Percentiles rank a stretch among this genome's conserved stretches.
These are phyloP conservation scores for Palaemon carinicauda DNA, from an alignment of 1,140 invertebrate genomes.

Conservation along the genomic window DNA sequence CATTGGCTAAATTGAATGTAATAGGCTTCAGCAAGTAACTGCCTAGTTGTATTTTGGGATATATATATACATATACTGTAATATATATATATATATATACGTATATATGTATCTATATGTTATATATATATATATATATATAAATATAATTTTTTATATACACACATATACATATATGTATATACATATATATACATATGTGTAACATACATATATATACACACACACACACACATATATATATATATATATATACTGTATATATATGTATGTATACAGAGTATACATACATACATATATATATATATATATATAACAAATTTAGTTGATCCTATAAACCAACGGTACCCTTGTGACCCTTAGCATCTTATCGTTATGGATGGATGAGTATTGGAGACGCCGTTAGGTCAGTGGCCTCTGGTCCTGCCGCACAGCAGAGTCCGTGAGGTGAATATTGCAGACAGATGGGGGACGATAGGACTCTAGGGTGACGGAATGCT, in stretches of 20 bases:
- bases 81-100: neutral
- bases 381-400: too few species aligned
- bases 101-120: neutral
- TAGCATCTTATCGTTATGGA: too few species aligned
- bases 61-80: neutral
- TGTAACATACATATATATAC: neutral
- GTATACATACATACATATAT: neutral
- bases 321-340: neutral
- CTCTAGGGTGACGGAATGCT: too few species aligned
- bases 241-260: neutral
- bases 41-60: too few species aligned
- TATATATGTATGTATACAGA: neutral
- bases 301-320: neutral
- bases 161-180: neutral
- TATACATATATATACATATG: neutral
- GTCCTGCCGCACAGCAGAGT: too few species aligned
- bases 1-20: too few species aligned
- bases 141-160: neutral
- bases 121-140: constrained; percentile 4
- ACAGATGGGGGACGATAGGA: too few species aligned
- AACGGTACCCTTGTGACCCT: too few species aligned
- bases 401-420: too few species aligned
- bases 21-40: too few species aligned
- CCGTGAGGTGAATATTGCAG: too few species aligned
- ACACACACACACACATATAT: neutral